phyloP scores from a whole-genome alignment of 2,888 invertebrate species.

The Yponomeuta plumbellus region DNA sequence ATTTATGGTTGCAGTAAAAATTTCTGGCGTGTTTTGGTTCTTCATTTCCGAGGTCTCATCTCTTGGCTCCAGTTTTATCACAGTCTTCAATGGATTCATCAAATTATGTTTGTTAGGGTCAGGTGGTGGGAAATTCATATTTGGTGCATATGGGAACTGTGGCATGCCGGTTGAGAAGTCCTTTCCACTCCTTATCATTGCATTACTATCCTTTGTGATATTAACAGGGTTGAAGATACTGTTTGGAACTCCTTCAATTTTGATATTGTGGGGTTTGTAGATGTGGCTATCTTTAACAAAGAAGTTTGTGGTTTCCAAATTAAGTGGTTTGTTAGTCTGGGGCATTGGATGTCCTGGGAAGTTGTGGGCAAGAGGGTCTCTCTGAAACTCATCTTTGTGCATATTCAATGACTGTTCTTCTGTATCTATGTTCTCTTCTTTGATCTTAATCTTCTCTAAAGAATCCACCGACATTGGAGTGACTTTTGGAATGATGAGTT shows the following conservation, averaged over 20 bases:
- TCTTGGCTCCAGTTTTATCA: constrained; percentile 70
- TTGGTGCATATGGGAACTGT: constrained; percentile 56
- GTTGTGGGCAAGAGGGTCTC: constrained; percentile 66
- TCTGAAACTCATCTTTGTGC: constrained; percentile 65
- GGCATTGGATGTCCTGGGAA: constrained; percentile 55
- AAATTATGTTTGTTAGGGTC: constrained; percentile 65
- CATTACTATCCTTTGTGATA: constrained; percentile 60
- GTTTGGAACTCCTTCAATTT: constrained; percentile 62
- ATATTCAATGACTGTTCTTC: constrained; percentile 61
- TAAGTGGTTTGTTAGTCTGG: constrained; percentile 60
- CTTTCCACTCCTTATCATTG: constrained; percentile 64
- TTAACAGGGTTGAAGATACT: constrained; percentile 65
- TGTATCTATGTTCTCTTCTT: constrained; percentile 63
- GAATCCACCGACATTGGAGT: constrained; percentile 71
- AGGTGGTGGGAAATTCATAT: constrained; percentile 51
- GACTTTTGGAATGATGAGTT: constrained; percentile 79
- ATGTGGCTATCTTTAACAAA: constrained; percentile 68
- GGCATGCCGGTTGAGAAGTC: constrained; percentile 60
- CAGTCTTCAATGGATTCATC: constrained; percentile 68
- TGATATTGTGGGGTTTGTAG: constrained; percentile 64
- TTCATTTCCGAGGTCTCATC: constrained; percentile 68
- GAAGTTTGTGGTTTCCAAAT: constrained; percentile 67
- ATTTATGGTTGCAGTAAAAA: constrained; percentile 69
- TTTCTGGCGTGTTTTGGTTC: constrained; percentile 66
- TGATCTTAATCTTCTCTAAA: constrained; percentile 70